phyloP scores from a whole-genome alignment of 2,888 invertebrate genomes.

The Polymixis flavicincta region DNA sequence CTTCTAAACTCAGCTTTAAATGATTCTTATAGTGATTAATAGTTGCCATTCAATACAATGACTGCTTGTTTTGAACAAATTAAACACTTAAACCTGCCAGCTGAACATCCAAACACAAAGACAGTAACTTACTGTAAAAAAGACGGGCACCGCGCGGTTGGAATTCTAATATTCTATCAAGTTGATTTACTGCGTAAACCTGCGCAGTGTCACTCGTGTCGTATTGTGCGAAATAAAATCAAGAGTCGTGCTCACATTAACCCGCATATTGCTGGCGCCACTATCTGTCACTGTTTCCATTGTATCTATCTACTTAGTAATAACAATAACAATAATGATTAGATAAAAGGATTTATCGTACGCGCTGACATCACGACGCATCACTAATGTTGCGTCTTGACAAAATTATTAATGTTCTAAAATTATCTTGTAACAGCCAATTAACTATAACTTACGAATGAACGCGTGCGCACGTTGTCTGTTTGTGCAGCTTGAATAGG shows the following conservation, averaged over 20 bases:
- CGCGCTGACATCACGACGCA: constrained; percentile 70
- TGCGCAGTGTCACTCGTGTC: constrained; percentile 56
- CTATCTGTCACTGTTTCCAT: constrained; percentile 76
- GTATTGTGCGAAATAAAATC: constrained; percentile 68
- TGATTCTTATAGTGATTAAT: constrained; percentile 62
- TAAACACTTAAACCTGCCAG: constrained; percentile 66
- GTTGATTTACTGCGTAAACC: constrained; percentile 68
- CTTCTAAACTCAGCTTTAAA: constrained; percentile 56
- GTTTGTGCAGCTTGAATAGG: constrained; percentile 33
- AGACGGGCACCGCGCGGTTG: constrained; percentile 50
- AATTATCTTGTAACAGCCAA: constrained; percentile 63
- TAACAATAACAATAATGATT: constrained; percentile 74
- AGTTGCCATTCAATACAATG: constrained; percentile 52
- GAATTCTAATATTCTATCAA: constrained; percentile 68
- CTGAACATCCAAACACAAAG: constrained; percentile 62
- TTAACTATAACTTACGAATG: constrained; percentile 59
- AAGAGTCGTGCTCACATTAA: constrained; percentile 80
- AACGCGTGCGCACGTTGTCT: constrained; percentile 50
- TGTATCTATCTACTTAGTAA: constrained; percentile 72
- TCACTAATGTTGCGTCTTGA: constrained; percentile 65
- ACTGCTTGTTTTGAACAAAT: constrained; percentile 58
- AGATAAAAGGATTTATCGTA: constrained; percentile 74
- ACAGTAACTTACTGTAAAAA: constrained; percentile 64
- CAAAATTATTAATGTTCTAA: constrained; percentile 68
- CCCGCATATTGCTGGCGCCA: constrained; percentile 84